Percentiles rank a stretch among this genome's conserved stretches.
phyloP scores from a whole-genome alignment of 2,113 vertebrate species.

The Ginglymostoma cirratum region DNA sequence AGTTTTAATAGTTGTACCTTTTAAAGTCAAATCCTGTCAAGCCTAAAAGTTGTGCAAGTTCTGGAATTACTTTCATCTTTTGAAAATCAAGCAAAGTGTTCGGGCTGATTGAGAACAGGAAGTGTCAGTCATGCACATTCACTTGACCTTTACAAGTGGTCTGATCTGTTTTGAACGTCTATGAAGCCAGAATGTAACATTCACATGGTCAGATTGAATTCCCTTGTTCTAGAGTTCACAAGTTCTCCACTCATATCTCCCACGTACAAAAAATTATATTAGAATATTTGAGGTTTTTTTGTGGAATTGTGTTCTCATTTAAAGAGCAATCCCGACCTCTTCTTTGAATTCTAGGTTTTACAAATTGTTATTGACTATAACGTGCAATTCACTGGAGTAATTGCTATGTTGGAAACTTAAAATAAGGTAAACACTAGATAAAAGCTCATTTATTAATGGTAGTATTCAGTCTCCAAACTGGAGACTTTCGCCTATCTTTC shows the following conservation, averaged over 20 bases:
- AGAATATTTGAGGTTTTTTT: not conserved
- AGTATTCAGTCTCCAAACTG: not conserved
- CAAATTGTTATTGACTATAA: not conserved
- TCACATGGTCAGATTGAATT: not conserved
- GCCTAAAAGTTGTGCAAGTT: not conserved
- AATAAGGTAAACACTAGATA: not conserved
- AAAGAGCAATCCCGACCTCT: not conserved
- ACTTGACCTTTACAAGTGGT: conserved; percentile 26
- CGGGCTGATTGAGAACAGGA: not conserved
- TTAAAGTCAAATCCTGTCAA: not conserved
- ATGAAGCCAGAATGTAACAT: not conserved
- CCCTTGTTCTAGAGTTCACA: not conserved
- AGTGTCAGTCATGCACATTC: not conserved
- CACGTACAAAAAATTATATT: not conserved
- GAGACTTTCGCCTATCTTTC: no score
- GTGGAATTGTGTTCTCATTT: not conserved
- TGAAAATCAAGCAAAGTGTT: conserved; percentile 11
- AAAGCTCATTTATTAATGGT: not conserved
- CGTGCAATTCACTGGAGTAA: not conserved
- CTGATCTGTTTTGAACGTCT: not conserved
- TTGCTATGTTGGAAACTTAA: not conserved
- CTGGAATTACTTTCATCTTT: not conserved
- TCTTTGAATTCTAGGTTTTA: not conserved
- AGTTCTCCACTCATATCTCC: not conserved
- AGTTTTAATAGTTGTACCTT: not conserved